Evolutionary conservation across 2,888 invertebrate genomes (phyloP), one percentile per base, ranked within the genome.

Genomic region (Diploptera punctata): DNA sequence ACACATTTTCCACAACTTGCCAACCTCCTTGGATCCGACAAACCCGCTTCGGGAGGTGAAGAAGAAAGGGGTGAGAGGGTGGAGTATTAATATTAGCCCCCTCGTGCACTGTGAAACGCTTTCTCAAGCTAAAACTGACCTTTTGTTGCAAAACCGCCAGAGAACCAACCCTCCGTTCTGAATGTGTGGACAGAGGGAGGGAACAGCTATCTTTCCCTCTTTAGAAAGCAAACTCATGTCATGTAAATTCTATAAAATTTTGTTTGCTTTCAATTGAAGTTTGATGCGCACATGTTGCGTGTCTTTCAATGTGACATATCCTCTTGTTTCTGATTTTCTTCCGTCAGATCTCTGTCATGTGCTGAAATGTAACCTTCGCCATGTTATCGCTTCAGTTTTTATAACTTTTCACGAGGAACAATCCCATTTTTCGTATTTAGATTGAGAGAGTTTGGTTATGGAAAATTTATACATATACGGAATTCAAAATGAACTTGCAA

Each of bases 211-310:
- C 57, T 57, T 57, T 31, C 57, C 29, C 26, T 57, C 26, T 29
- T n/a, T n/a, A 57, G 57, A 57, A 29, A 57, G 57, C 57, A 57
- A 57, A 57, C 57, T 57, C 57, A 57, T 57, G 57, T 57, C 57
- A 57, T 57, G 57, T 57, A 57, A 57, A 57, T 57, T 57, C 57
- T 57, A 57, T 57, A 57, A 57, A 57, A 57, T 57, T 33, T 57
- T 57, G 57, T 57, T 57, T 57, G 26, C 13, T 33, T 33, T 33
- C 33, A 33, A 33, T 33, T 33, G 16, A 57, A 57, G 31, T 29
- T n/a, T 4, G 16, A 16, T 57, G 29, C 57, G 18, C 57, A 57
- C n/a, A 29, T n/a, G 16, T 57, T 19, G 24, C 21, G 29, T 29
- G 57, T 57, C 57, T 57, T 57, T 29, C 24, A 9, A 9, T n/a